These are phyloP conservation scores for Nomada goodeniana DNA, from an alignment of 2,888 invertebrate species.

Conservation along the genomic window DNA sequence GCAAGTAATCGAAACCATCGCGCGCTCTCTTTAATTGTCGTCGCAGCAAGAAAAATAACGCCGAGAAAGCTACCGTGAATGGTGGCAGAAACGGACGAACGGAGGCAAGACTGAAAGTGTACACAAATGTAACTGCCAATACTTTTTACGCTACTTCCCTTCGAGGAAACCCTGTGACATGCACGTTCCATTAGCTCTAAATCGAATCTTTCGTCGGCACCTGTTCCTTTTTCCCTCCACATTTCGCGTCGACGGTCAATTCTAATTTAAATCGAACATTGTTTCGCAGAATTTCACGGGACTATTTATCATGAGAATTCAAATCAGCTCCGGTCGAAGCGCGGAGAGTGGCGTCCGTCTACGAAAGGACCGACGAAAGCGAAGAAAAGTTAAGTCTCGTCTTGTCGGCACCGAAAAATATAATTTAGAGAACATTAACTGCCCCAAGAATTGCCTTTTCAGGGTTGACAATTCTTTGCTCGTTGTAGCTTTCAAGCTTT, in stretches of 20 bases:
- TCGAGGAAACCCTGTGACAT: slow-evolving; percentile 37
- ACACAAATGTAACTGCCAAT: slow-evolving; percentile 50
- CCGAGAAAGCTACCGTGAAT: not conserved
- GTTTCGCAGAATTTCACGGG: slow-evolving; percentile 3
- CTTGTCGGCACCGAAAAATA: not conserved
- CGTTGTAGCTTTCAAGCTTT: not conserved
- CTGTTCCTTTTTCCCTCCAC: slow-evolving; percentile 26
- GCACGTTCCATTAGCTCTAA: slow-evolving; percentile 50
- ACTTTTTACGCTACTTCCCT: slow-evolving; percentile 27
- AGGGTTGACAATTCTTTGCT: not conserved
- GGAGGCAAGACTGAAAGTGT: slow-evolving; percentile 3
- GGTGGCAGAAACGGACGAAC: not conserved
- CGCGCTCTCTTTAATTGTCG: not conserved
- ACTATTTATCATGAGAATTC: slow-evolving; percentile 2
- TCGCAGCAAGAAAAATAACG: slow-evolving; percentile 9
- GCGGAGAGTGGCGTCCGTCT: not conserved
- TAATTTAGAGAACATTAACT: not conserved
- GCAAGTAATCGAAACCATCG: not conserved
- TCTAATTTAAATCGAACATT: slow-evolving; percentile 32
- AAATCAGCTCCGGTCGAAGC: not conserved
- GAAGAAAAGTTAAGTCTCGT: not conserved
- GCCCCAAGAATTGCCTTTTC: not conserved
- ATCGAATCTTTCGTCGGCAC: slow-evolving; percentile 51
- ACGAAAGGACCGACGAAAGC: not conserved
- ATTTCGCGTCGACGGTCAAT: slow-evolving; percentile 34